Evolutionary conservation across 2,888 invertebrate species (phyloP).

Genomic region (Aporophyla lueneburgensis): DNA sequence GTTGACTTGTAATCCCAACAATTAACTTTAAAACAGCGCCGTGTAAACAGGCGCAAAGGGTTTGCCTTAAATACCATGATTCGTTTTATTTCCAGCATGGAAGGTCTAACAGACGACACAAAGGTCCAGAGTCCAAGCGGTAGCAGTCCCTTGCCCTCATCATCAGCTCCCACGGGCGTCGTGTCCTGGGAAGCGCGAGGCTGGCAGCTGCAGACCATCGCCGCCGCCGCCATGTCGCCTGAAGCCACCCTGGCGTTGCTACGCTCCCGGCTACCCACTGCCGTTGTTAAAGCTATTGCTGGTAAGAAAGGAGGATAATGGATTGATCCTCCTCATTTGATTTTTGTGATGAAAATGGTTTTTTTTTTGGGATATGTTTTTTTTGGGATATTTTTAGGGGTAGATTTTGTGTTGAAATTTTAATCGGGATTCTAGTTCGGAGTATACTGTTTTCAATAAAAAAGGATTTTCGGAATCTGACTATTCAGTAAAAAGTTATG

Average conservation of each 20-base stretch:
- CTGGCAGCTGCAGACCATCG: slow-evolving; percentile 94
- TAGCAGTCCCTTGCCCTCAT: slow-evolving; percentile 1
- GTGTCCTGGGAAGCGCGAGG: slow-evolving; percentile 83
- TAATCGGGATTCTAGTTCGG: no score
- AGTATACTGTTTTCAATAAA: no score
- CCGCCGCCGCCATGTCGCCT: slow-evolving; percentile 95
- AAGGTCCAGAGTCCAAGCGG: slow-evolving; percentile 84
- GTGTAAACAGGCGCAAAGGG: not conserved
- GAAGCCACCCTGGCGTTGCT: slow-evolving; percentile 94
- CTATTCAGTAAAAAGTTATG: no score
- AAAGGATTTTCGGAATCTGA: no score
- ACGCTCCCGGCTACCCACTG: slow-evolving; percentile 91
- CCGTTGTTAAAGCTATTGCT: slow-evolving; percentile 88
- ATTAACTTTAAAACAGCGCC: not conserved
- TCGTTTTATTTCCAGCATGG: slow-evolving; percentile 78
- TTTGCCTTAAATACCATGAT: not conserved
- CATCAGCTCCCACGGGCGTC: slow-evolving; percentile 12
- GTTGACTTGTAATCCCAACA: not conserved
- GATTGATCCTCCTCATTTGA: not conserved
- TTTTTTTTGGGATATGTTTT: no score
- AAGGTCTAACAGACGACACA: slow-evolving; percentile 93
- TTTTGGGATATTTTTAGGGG: no score
- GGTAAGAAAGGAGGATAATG: slow-evolving; percentile 66
- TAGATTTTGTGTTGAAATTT: no score
- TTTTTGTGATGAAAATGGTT: no score